Base-by-base conservation (phyloP, 2,888 invertebrate genomes). In the Watsonalla binaria region DNA sequence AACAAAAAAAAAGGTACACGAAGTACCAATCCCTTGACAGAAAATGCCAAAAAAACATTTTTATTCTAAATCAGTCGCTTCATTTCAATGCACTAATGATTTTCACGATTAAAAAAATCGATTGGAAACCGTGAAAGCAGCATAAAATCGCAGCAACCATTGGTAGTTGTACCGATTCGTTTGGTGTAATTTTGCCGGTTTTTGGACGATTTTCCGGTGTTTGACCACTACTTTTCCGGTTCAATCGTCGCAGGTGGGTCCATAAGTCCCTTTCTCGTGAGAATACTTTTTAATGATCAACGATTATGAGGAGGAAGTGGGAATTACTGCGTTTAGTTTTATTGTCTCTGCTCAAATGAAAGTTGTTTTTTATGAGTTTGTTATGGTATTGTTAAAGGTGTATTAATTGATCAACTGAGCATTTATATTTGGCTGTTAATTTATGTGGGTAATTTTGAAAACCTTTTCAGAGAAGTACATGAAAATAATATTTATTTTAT, bases 201-300 rank as follows among this genome's bases (percentile, higher is more conserved):
- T 87, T 86, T 85, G 78, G 79, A 74, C 78, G 85, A 89, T 90
- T 89, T 90, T 89, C 86, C 87, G 89, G 76, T 85, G 82, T 85
- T 89, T 85, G 87, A 77, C 64, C 83, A 82, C 80, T 73, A 72
- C 72, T 84, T 89, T 89, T 84, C 86, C 86, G 89, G 82, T 89
- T 75, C 75, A 78, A 65, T 84, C 74, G 80, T 68, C 76, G 81
- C 89, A 88, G 89, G 87, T 89, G 87, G 76, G 65, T 65, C 70
- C 68, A 72, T 73, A 70, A 72, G 68, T 66, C 67, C 57, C 74
- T 68, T 72, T 90, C 89, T 90, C 89, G 88, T 86, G 88, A 88
- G 82, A 85, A 82, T 81, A 61, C 72, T 65, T 72, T 77, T 80
- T 76, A 80, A 83, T 82, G 76, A 72, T 66, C 63, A 60, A 61